These are phyloP conservation scores for Rousettus madagascariensis DNA, from an alignment of 2,797 vertebrate species.

Conservation along the genomic window DNA sequence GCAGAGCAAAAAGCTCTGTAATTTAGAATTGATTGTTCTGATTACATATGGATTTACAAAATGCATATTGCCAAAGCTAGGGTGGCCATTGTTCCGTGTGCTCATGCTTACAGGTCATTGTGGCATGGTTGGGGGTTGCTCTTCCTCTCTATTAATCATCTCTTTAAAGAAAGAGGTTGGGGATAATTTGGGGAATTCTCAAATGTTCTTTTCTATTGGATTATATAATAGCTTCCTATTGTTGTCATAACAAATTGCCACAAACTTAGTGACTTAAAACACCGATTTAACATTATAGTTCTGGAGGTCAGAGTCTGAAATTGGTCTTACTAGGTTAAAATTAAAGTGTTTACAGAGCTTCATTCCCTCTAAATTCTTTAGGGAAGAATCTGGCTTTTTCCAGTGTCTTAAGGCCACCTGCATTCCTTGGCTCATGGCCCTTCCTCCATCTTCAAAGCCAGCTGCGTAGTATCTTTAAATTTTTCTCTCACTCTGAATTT, in stretches of 20 bases:
- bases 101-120: neutral
- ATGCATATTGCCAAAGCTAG: neutral
- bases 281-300: neutral
- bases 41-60: neutral
- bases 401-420: neutral
- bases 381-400: neutral
- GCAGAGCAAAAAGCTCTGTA: slow-evolving; percentile 34
- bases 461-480: neutral
- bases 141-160: neutral
- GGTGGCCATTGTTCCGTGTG: neutral
- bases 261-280: neutral
- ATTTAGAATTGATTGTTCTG: slow-evolving; percentile 48
- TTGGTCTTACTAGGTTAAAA: neutral
- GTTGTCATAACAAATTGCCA: neutral
- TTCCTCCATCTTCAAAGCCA: neutral
- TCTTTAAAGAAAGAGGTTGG: slow-evolving; percentile 3
- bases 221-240: slow-evolving; percentile 2
- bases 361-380: neutral
- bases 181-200: neutral
- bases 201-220: neutral
- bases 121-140: neutral
- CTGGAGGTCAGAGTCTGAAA: neutral
- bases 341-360: neutral
- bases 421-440: neutral
- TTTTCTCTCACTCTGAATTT: neutral